Evolutionary conservation across 2,113 vertebrate species (phyloP), one percentile per base, ranked within the genome.

Genomic region (Corythornis vintsioides): DNA sequence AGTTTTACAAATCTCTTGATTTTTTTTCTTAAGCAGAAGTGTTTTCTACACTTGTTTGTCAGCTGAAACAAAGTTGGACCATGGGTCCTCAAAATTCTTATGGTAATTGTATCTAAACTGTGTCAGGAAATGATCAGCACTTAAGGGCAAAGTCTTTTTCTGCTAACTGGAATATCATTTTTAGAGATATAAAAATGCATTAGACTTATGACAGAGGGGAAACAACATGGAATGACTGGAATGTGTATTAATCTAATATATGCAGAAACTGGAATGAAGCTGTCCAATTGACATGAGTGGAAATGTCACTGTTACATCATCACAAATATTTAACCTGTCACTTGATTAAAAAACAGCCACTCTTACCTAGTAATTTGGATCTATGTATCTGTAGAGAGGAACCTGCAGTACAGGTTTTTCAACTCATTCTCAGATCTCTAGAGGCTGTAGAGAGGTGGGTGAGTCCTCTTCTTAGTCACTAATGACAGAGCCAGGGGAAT

Each of bases 251-350:
- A 31, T 50, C 15, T 64, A 79, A 78, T 75, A 60, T 21, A 53
- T 57, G 55, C 69, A 73, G 67, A 69, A 56, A 16, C 35, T 48
- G 29, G n/a, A 85, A 88, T 45, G 71, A 69, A 92, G 65, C 79
- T 69, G 63, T 75, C 45, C 71, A 57, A 25, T 15, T 73, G 74
- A 87, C 28, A 33, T 15, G 11, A 91, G 60, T 89, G 55, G 31
- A 92, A 87, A 60, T 83, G 47, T 66, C 67, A 40, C n/a, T 57
- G 45, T 43, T 50, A 31, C 10, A 57, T 65, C 13, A 57, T 65
- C 71, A 85, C 50, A 85, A 92, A 82, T 92, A 81, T 89, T 92
- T 85, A 91, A 72, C 40, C 40, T 90, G 59, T 65, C 38, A 26
- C 53, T 57, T 3, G 4, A 82, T 61, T 79, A 56, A 79, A 24